These are phyloP conservation scores for Cichlasoma orientale DNA, from an alignment of 2,797 vertebrate species.

Conservation along the genomic window DNA sequence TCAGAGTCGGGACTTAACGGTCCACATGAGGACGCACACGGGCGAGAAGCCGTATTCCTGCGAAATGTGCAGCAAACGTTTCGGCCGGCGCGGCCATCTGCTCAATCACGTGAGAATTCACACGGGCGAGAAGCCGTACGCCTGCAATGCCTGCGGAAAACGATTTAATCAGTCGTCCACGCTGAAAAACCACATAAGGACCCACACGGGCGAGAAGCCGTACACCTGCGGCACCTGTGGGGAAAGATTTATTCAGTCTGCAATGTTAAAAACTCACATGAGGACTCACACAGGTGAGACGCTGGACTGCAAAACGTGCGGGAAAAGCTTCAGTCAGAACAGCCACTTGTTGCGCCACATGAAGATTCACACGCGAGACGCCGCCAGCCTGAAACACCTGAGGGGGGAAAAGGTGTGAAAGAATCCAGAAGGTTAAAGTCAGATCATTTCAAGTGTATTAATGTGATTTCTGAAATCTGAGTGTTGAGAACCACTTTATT, in stretches of 20 bases:
- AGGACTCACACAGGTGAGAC: background rate
- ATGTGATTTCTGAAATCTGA: background rate
- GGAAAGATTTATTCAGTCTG: background rate
- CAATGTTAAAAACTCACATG: background rate
- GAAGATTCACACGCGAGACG: background rate
- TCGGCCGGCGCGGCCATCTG: background rate
- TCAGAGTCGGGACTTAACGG: background rate
- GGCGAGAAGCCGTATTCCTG: background rate
- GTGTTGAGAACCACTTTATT: background rate
- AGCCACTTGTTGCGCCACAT: rapidly evolving
- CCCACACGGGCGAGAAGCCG: background rate
- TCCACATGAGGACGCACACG: background rate
- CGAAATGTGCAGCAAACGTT: background rate
- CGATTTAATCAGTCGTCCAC: background rate
- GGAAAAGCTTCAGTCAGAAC: background rate
- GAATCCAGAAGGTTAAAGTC: background rate
- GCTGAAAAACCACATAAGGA: background rate
- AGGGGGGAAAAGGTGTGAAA: background rate
- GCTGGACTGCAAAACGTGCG: background rate
- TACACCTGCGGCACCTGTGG: background rate
- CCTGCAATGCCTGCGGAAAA: background rate
- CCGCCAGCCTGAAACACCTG: background rate
- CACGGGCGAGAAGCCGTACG: background rate
- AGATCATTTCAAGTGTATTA: background rate
- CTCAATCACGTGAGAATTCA: background rate